Base-by-base conservation (phyloP, 1,140 invertebrate species). In the Prorops nasuta region DNA sequence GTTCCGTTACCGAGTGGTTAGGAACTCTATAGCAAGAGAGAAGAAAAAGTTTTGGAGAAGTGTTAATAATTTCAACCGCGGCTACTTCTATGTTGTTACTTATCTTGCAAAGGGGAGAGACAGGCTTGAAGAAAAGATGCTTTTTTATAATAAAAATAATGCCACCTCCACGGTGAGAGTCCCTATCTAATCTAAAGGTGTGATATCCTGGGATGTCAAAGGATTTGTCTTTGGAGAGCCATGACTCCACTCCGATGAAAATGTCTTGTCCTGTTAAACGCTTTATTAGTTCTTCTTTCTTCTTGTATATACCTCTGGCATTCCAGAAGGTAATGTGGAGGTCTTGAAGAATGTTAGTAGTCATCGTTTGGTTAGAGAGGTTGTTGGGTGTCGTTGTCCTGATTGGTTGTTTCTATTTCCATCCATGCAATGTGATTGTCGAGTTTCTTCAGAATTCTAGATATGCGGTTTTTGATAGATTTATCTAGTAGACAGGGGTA, bases 211-310 rank as follows among this genome's bases (percentile, higher is more conserved):
- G 4, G 24, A 28, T 28, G 24, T 4, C 4, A 6, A 28, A 28
- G 4, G 4, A 6, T 28, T 6, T 28, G 10, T 28, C 24, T 6
- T 28, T 28, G 4, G 4, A 6, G 24, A 28, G 24, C 24, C 24
- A 28, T 1, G 38, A 20, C 18, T 48, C 45, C 3, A 48, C 45
- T 12, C 22, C 34, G 9, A 48, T 21, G 2, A 48, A 9, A 8
- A 48, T 34, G 34, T 48, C 45, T 7, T 8, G 3, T 4, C 4
- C 14, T 14, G 6, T 10, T 6, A 28, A 10, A 4, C 4, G 10
- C 24, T 6, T 28, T 6, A 28, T 4, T 10, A 28, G 24, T 28
- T 28, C 24, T 28, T 4, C 4, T 10, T 28, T 28, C 4, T 28
- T 4, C 4, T 10, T 4, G 4, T 6, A 4, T 4, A 28, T 4